Conservation (phyloP, 2,888 invertebrate species). For the Ethmia dodecea region DNA sequence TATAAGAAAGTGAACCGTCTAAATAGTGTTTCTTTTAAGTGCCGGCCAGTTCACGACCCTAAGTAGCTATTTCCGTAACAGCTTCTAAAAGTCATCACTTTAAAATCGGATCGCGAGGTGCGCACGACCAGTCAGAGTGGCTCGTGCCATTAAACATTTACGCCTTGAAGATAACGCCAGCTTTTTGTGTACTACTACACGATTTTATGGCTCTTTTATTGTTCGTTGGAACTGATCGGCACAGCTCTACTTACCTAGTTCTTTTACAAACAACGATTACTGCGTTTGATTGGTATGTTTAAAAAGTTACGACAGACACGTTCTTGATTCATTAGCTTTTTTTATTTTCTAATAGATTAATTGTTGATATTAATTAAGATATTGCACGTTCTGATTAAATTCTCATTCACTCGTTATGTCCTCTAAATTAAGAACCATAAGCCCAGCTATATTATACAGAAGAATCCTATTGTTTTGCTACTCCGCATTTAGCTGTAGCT, state of each 20-base stretch:
- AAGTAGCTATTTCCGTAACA: conserved; percentile 64
- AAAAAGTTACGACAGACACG: background rate
- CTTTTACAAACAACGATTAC: conserved; percentile 50
- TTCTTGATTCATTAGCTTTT: background rate
- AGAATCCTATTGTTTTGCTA: conserved; percentile 10
- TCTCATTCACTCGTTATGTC: too few relatives aligned
- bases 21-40: conserved; percentile 46
- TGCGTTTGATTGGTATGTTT: conserved; percentile 26
- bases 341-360: background rate
- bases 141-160: conserved; percentile 67
- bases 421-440: too few relatives aligned
- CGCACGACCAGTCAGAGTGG: conserved; percentile 43
- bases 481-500: conserved; percentile 10
- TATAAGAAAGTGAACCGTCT: conserved; percentile 1
- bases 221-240: conserved; percentile 53
- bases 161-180: conserved; percentile 60
- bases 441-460: too few relatives aligned
- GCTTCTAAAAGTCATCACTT: conserved; percentile 66
- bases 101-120: conserved; percentile 60
- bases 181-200: conserved; percentile 59
- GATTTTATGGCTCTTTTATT: conserved; percentile 67
- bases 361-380: too few relatives aligned
- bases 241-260: conserved; percentile 44
- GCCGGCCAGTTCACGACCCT: conserved; percentile 44
- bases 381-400: too few relatives aligned